Base-by-base conservation (phyloP, 2,888 invertebrate species). In the Anthophora plumipes region DNA sequence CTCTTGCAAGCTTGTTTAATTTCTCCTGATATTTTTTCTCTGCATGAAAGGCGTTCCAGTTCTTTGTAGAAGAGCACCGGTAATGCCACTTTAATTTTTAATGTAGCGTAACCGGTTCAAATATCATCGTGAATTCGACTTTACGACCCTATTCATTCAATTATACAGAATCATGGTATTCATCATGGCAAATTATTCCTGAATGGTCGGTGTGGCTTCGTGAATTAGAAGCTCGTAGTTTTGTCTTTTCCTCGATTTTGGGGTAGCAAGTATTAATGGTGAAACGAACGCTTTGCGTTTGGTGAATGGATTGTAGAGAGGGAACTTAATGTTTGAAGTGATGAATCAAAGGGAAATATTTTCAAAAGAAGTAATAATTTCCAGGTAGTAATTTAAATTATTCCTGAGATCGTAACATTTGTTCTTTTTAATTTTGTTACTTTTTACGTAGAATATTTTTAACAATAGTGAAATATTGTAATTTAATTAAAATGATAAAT, bases 1-100 rank as follows among this genome's bases (percentile, higher is more conserved):
- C 39, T 66, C 11, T 22, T 17, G 9, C 9, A 20, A 48, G 17
- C 22, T 48, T 48, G 48, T n/a, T 59, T 50, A 48, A 59, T 39
- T 22, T 55, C 8, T 72, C 22, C 12, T 17, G 5, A 67, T 55
- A 31, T 14, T 31, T 43, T 17, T 17, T 17, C 8, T 25, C 8
- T 25, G 22, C 17, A 39, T 22, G 17, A 39, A 59, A 59, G 37
- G 14, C 22, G 17, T 59, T 17, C 7, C 5, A 20, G 2, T 17
- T n/a, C 9, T 3, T 6, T 6, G 5, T 14, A 37, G 3, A 20
- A 39, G 55, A 66, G 12, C 20, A 7, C 2, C 20, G 20, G 20
- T 17, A 50, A 52, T 54, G n/a, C 11, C 14, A 12, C 14, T 12
- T 64, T 54, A 22, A 55, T 71, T 43, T 46, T 43, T 25, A 61